phyloP scores from a whole-genome alignment of 2,113 vertebrate genomes.

The Vidua macroura region DNA sequence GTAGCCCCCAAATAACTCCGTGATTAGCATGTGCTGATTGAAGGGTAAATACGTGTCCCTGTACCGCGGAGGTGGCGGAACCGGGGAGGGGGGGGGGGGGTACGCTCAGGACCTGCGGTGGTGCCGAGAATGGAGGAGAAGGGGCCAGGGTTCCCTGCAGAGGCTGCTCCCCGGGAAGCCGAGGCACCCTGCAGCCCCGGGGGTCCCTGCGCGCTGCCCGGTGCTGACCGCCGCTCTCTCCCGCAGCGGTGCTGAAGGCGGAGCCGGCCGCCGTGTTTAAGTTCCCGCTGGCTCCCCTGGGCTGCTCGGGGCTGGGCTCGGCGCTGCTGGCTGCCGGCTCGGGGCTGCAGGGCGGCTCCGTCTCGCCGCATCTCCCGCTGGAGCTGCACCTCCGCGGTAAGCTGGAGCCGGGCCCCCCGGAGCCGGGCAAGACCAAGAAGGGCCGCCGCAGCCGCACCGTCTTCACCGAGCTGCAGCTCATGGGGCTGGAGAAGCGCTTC shows the following conservation, averaged over 20 bases:
- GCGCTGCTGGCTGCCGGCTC: constrained; percentile 84
- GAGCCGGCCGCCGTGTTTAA: constrained; percentile 92
- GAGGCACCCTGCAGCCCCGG: not conserved
- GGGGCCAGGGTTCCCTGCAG: rapidly evolving
- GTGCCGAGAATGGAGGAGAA: not conserved
- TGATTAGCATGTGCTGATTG: not conserved
- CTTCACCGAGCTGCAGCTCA: constrained; percentile 97
- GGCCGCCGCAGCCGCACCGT: constrained; percentile 96
- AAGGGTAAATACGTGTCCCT: not conserved
- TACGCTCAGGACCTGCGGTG: not conserved
- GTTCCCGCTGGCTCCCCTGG: constrained; percentile 89
- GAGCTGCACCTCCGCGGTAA: constrained; percentile 96
- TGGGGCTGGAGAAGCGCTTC: constrained; percentile 98
- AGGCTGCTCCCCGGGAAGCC: not conserved
- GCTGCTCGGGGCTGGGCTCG: constrained; percentile 85
- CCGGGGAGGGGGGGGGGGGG: too few species aligned
- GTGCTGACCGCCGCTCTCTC: not conserved
- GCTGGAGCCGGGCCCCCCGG: constrained; percentile 80
- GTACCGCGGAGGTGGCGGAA: too few species aligned
- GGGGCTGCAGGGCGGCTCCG: constrained; percentile 78
- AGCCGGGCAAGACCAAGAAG: constrained; percentile 89
- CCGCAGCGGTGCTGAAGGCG: constrained; percentile 85
- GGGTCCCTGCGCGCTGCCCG: not conserved
- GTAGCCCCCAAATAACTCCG: not conserved
- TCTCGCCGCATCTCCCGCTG: constrained; percentile 87